Conservation (phyloP, 1,140 invertebrate genomes). For the Wasmannia auropunctata region DNA sequence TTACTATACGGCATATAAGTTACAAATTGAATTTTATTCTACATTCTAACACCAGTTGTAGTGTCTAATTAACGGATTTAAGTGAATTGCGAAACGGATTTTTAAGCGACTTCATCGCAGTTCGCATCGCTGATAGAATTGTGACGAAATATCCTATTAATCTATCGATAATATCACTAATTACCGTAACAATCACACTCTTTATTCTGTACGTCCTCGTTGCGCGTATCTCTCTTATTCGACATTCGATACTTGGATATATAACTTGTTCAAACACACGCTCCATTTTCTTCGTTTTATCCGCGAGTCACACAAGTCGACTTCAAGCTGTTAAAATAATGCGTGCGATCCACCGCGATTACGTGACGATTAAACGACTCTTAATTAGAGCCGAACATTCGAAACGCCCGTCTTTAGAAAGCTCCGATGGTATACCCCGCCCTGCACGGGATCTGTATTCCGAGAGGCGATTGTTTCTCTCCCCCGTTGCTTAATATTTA, state of each 20-base stretch:
- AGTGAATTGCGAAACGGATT: background rate
- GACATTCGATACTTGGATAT: background rate
- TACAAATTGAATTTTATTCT: background rate
- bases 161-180: too few relatives aligned
- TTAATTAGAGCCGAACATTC: conserved; percentile 32
- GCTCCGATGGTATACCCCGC: background rate
- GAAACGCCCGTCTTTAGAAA: conserved; percentile 33
- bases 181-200: background rate
- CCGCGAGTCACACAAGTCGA: background rate
- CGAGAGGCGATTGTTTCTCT: background rate
- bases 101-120: background rate
- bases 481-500: conserved; percentile 37
- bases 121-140: background rate
- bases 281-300: background rate
- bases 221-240: background rate
- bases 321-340: conserved; percentile 11
- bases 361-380: conserved; percentile 24
- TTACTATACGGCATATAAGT: background rate
- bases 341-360: background rate
- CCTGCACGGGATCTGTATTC: conserved; percentile 32
- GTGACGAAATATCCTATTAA: background rate
- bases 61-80: background rate
- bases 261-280: background rate
- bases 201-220: background rate
- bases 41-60: background rate